These are phyloP conservation scores for Bostrychus sinensis DNA, from an alignment of 2,113 vertebrate genomes.

Conservation along the genomic window DNA sequence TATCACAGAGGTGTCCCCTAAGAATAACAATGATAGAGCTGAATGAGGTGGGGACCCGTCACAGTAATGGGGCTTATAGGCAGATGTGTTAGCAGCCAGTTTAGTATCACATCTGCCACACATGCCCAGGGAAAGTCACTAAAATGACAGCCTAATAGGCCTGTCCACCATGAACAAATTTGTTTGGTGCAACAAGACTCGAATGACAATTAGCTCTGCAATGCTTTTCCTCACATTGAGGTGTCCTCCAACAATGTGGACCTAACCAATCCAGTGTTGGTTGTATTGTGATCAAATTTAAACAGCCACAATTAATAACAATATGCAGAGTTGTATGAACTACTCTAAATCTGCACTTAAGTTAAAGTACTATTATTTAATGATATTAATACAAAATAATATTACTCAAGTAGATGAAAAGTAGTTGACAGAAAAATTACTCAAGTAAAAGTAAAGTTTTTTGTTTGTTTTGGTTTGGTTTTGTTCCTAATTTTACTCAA, in stretches of 20 bases:
- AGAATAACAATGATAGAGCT: slow-evolving; percentile 29
- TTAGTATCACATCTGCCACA: slow-evolving; percentile 34
- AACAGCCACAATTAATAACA: too few relatives aligned
- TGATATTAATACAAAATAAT: too few relatives aligned
- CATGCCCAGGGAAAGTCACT: slow-evolving; percentile 15
- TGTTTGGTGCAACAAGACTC: slow-evolving; percentile 33
- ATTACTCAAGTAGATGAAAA: too few relatives aligned
- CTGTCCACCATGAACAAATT: slow-evolving; percentile 28
- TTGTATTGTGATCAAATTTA: neutral
- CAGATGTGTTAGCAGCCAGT: slow-evolving; percentile 12
- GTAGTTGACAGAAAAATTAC: too few relatives aligned
- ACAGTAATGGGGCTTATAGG: slow-evolving; percentile 19
- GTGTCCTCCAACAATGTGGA: slow-evolving; percentile 40
- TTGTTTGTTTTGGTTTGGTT: too few relatives aligned
- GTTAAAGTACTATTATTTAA: too few relatives aligned
- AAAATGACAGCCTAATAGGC: slow-evolving; percentile 9
- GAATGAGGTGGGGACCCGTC: slow-evolving; percentile 18
- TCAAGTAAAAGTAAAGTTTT: too few relatives aligned
- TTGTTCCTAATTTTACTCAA: too few relatives aligned
- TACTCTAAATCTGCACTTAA: too few relatives aligned
- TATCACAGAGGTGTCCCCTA: slow-evolving; percentile 30
- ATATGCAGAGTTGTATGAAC: too few relatives aligned
- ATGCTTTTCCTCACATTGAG: slow-evolving; percentile 51
- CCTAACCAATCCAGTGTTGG: slow-evolving; percentile 47
- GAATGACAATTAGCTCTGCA: slow-evolving; percentile 56